A percentile compares a stretch with the other conserved stretches of the same genome.
These are phyloP conservation scores for Poeciliopsis prolifica DNA, from an alignment of 2,113 vertebrate genomes.

Conservation along the genomic window DNA sequence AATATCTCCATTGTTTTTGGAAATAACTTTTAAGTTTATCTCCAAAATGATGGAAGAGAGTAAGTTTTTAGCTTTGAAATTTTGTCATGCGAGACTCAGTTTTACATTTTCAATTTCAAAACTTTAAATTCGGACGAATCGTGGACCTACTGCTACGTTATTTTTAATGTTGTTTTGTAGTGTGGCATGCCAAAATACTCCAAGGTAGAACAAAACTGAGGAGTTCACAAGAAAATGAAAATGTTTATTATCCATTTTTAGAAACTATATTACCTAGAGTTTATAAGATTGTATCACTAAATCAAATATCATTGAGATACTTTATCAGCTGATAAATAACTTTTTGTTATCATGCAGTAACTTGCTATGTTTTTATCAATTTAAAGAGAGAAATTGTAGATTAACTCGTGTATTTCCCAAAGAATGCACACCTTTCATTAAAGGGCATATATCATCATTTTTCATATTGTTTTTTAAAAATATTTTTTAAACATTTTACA, in stretches of 20 bases:
- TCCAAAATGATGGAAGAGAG: conserved; percentile 1
- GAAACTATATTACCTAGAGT: conserved; percentile 51
- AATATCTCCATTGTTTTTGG: conserved; percentile 18
- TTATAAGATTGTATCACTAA: conserved; percentile 44
- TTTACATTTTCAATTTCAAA: conserved; percentile 12
- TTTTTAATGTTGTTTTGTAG: conserved; percentile 51
- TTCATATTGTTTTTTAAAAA: background rate
- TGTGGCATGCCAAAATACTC: conserved; percentile 59
- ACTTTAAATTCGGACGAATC: conserved; percentile 1
- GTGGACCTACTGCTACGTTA: conserved; percentile 30
- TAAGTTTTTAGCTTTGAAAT: conserved; percentile 8
- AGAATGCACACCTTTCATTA: conserved; percentile 47
- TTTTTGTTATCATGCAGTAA: conserved; percentile 35
- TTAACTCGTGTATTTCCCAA: conserved; percentile 38
- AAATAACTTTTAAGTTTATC: conserved; percentile 18
- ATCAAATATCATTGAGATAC: conserved; percentile 1
- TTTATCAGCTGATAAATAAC: conserved; percentile 26
- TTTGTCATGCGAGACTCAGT: conserved; percentile 22
- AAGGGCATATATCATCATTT: background rate
- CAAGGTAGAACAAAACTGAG: conserved; percentile 17
- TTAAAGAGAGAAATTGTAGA: conserved; percentile 27
- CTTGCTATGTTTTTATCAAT: conserved; percentile 31
- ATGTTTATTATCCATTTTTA: conserved; percentile 51
- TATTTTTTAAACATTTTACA: background rate
- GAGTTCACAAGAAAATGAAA: conserved; percentile 32